Conservation (phyloP, 2,113 vertebrate genomes). For the Actenoides lindsayi region DNA sequence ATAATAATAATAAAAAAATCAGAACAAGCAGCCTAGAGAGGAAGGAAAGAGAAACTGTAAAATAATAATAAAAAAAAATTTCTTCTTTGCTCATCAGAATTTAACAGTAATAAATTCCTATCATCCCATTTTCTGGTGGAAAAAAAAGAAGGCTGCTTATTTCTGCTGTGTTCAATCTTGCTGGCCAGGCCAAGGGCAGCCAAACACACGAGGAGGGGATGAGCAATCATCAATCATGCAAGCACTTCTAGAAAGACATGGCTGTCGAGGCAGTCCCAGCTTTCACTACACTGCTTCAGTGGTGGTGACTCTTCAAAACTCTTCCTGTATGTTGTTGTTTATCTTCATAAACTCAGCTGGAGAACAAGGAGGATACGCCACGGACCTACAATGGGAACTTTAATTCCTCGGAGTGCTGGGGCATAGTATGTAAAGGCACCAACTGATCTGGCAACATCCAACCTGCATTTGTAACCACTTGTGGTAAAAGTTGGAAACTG, state of each 20-base stretch:
- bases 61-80: neutral
- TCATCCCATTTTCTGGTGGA: neutral
- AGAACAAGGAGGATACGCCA: neutral
- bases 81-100: neutral
- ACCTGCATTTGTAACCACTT: neutral
- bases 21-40: neutral
- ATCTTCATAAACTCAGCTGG: neutral
- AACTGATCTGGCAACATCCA: neutral
- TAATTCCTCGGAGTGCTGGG: neutral
- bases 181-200: neutral
- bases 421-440: neutral
- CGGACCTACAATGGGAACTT: neutral
- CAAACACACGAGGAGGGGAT: neutral
- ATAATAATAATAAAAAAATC: neutral
- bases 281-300: neutral
- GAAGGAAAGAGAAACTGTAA: neutral
- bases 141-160: neutral
- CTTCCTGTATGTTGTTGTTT: neutral
- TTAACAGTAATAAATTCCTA: neutral
- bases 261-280: neutral
- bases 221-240: neutral
- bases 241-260: neutral
- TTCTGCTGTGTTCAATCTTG: neutral
- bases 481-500: neutral
- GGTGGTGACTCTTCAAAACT: neutral